phyloP scores from a whole-genome alignment of 2,797 vertebrate species.

The Tapirus indicus region DNA sequence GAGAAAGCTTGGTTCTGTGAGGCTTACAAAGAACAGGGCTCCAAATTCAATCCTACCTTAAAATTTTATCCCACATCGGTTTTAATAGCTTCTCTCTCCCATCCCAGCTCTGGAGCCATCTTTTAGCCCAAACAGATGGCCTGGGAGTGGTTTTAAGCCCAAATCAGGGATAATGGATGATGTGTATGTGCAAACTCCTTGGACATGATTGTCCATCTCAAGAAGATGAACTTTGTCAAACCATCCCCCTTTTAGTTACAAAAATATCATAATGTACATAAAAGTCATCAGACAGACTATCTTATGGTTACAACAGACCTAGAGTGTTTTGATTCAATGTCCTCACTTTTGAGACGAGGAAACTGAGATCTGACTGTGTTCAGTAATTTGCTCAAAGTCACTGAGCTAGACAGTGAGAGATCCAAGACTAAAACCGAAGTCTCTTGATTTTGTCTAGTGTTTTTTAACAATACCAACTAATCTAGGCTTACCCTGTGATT shows the following conservation, averaged over 20 bases:
- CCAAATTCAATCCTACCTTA: not conserved
- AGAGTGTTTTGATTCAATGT: not conserved
- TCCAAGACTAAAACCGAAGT: not conserved
- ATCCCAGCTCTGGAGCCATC: not conserved
- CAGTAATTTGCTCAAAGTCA: not conserved
- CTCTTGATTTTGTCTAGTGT: not conserved
- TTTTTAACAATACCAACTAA: not conserved
- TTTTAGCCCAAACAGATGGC: not conserved
- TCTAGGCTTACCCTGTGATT: not conserved
- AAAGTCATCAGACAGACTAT: not conserved
- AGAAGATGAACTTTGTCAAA: conserved; percentile 17
- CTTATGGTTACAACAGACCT: not conserved
- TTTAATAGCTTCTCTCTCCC: not conserved
- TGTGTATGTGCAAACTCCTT: not conserved
- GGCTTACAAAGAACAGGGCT: not conserved
- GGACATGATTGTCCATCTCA: not conserved
- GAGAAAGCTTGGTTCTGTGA: not conserved
- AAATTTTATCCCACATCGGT: not conserved
- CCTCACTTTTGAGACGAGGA: not conserved
- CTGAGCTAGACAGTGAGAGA: not conserved
- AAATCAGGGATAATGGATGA: not conserved
- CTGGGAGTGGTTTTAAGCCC: not conserved
- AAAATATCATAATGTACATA: not conserved
- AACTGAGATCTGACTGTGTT: not conserved
- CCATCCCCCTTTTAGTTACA: not conserved